Conservation (phyloP, 30 jellyfish, hydroid and myxozoan genomes). For the Aurelia aurita complex sp. Pacific region DNA sequence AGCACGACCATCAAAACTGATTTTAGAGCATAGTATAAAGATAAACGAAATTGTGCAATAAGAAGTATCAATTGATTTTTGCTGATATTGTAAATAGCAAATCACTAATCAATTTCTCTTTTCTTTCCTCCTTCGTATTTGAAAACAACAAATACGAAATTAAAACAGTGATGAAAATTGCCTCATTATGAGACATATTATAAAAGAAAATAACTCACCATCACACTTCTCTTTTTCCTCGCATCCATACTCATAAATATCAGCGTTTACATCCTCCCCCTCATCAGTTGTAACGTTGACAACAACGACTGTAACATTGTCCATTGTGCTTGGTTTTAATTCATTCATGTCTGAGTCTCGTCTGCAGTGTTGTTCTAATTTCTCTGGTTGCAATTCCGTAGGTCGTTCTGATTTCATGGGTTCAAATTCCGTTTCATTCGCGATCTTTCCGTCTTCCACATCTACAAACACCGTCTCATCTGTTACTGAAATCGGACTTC, state of each 20-base stretch:
- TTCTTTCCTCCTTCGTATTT: no score
- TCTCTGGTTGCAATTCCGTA: not conserved
- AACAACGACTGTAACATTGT: slow-evolving; percentile 49
- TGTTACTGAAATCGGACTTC: slow-evolving; percentile 2
- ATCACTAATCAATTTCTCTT: no score
- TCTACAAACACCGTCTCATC: not conserved
- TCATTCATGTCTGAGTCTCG: slow-evolving; percentile 10
- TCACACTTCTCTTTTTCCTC: not conserved
- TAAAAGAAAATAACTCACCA: no score
- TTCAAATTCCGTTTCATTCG: not conserved
- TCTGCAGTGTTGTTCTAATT: not conserved
- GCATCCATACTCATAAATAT: slow-evolving; percentile 53
- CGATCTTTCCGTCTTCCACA: not conserved
- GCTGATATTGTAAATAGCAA: no score
- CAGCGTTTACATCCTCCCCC: slow-evolving; percentile 76
- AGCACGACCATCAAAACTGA: no score
- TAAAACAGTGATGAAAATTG: no score
- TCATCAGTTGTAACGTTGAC: slow-evolving; percentile 71
- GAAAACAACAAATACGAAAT: no score
- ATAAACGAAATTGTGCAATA: no score
- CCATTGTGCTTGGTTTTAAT: slow-evolving; percentile 12
- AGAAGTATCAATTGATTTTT: no score
- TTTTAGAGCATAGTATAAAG: no score
- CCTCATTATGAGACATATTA: no score
- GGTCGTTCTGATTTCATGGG: no score